A percentile compares a stretch with the other conserved stretches of the same genome.
These are phyloP conservation scores for Osedax frankpressi DNA, from an alignment of 2,888 invertebrate species.

Conservation along the genomic window DNA sequence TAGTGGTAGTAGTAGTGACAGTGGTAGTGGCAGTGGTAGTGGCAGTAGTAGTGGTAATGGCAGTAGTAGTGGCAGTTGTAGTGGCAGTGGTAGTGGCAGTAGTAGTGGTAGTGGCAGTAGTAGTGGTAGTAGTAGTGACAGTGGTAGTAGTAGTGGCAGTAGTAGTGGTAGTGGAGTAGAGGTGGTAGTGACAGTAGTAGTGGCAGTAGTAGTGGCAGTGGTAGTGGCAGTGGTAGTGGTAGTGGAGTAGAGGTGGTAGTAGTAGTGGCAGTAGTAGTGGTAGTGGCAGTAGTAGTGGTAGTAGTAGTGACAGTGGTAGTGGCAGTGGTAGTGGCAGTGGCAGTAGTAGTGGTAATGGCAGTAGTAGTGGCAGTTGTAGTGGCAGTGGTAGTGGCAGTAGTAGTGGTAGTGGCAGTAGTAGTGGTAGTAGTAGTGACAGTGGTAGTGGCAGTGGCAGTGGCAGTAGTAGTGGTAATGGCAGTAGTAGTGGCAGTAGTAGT, in stretches of 20 bases:
- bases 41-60: neutral
- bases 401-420: neutral
- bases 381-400: neutral
- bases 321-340: neutral
- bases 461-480: neutral
- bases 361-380: neutral
- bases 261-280: neutral
- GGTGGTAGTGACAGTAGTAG: too few relatives aligned
- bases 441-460: neutral
- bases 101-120: neutral
- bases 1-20: too few relatives aligned
- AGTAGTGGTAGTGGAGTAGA: neutral
- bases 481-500: neutral
- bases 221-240: neutral
- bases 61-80: neutral
- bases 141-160: neutral
- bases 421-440: neutral
- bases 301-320: neutral
- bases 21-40: neutral
- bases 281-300: neutral
- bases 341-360: neutral
- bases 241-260: neutral
- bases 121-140: neutral
- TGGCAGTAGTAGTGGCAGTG: neutral
- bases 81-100: neutral